phyloP scores from a whole-genome alignment of 2,888 invertebrate genomes.

The Drosophila kuntzei region DNA sequence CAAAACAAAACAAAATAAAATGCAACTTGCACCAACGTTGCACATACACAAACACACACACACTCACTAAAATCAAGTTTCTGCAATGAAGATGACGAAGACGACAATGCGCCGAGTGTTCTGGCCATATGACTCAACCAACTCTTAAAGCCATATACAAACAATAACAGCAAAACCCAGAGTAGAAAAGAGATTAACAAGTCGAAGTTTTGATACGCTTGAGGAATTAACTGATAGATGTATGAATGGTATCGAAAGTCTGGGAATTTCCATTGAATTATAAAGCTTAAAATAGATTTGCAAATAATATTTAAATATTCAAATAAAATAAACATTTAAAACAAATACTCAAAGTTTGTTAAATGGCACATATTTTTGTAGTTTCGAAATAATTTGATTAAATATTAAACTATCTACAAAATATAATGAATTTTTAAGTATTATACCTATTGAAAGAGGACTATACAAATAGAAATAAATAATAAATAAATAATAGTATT shows the following conservation, averaged over 20 bases:
- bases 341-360: no score
- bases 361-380: no score
- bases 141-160: slow-evolving; percentile 33
- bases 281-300: not conserved
- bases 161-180: slow-evolving; percentile 36
- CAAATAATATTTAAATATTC: no score
- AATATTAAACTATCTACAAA: no score
- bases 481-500: no score
- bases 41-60: slow-evolving; percentile 42
- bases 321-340: not conserved
- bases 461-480: no score
- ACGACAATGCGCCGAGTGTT: slow-evolving; percentile 52
- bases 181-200: slow-evolving; percentile 1
- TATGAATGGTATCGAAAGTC: not conserved
- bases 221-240: not conserved
- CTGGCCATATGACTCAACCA: slow-evolving; percentile 72
- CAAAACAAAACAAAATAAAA: slow-evolving; percentile 35
- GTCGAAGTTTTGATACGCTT: slow-evolving; percentile 34
- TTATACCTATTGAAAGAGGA: no score
- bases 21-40: slow-evolving; percentile 47
- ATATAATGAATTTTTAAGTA: no score
- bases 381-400: no score
- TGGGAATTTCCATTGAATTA: not conserved
- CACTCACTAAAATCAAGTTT: slow-evolving; percentile 50
- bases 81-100: slow-evolving; percentile 39